These are phyloP conservation scores for Oegoconia quadripuncta DNA, from an alignment of 2,888 invertebrate genomes.

Conservation along the genomic window DNA sequence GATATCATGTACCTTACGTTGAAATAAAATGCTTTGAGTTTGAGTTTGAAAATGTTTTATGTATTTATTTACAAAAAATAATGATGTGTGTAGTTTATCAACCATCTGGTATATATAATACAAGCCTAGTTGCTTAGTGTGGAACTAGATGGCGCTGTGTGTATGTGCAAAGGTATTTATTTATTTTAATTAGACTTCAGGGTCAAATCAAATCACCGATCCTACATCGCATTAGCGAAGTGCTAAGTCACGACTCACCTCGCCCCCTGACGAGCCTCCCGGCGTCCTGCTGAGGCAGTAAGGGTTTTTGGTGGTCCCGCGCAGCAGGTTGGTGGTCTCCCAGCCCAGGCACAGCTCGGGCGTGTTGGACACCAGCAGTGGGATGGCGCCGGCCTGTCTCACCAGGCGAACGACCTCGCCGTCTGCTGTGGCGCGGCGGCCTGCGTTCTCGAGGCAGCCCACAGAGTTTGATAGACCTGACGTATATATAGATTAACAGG, in stretches of 20 bases:
- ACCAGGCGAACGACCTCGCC: conserved; percentile 82
- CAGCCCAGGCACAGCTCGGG: conserved; percentile 94
- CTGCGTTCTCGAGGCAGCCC: conserved; percentile 77
- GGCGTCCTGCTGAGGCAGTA: conserved; percentile 85
- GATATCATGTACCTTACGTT: too few species aligned
- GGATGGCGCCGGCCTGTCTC: conserved; percentile 87
- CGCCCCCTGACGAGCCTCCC: conserved; percentile 95
- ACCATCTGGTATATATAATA: too few species aligned
- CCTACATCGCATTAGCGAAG: not conserved
- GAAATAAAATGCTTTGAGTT: too few species aligned
- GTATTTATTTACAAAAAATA: too few species aligned
- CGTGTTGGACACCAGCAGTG: conserved; percentile 89
- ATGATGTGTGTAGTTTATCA: too few species aligned
- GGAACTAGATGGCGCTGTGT: too few species aligned
- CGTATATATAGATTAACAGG: too few species aligned
- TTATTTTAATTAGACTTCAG: too few species aligned
- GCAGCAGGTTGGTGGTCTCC: conserved; percentile 89
- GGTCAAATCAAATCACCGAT: too few species aligned
- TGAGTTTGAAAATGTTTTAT: too few species aligned
- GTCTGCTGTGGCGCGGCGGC: conserved; percentile 79
- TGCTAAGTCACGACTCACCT: conserved; percentile 68
- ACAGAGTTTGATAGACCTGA: conserved; percentile 85
- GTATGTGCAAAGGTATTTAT: too few species aligned
- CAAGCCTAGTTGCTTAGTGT: too few species aligned
- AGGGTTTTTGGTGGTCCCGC: conserved; percentile 90